phyloP scores from a whole-genome alignment of 2,888 invertebrate species.

The Rhorus exstirpatorius region DNA sequence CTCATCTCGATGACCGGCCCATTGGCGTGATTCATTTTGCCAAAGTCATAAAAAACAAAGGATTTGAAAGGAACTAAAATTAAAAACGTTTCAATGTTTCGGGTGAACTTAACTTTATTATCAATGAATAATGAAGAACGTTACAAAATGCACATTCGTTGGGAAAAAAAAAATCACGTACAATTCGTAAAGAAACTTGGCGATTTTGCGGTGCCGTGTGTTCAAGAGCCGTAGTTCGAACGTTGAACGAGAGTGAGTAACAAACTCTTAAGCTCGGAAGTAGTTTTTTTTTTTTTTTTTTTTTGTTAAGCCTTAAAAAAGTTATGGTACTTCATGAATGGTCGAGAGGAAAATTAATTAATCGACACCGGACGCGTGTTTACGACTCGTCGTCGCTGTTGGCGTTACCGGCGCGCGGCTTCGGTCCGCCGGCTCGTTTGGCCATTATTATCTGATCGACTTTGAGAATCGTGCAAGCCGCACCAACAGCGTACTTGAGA shows the following conservation, averaged over 20 bases:
- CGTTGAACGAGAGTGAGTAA: slow-evolving; percentile 23
- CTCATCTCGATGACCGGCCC: neutral
- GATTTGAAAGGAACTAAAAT: neutral
- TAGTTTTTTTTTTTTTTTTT: slow-evolving; percentile 4
- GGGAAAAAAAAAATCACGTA: slow-evolving; percentile 39
- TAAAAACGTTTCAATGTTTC: slow-evolving; percentile 10
- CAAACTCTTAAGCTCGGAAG: slow-evolving; percentile 36
- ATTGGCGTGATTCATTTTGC: neutral
- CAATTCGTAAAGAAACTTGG: slow-evolving; percentile 40
- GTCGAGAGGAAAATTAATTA: slow-evolving; percentile 7
- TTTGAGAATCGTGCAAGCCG: slow-evolving; percentile 96
- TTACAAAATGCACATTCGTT: slow-evolving; percentile 52
- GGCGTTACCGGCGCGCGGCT: slow-evolving; percentile 89
- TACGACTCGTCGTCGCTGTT: slow-evolving; percentile 91
- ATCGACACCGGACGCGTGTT: slow-evolving; percentile 9
- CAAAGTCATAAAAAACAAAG: neutral
- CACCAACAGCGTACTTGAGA: slow-evolving; percentile 97
- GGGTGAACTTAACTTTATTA: slow-evolving; percentile 63
- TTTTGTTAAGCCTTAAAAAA: slow-evolving; percentile 51
- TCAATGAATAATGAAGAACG: slow-evolving; percentile 60
- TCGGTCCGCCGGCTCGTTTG: slow-evolving; percentile 98
- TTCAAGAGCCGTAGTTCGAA: slow-evolving; percentile 13
- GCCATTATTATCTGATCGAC: slow-evolving; percentile 99
- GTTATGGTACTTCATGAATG: slow-evolving; percentile 17
- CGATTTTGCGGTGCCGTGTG: slow-evolving; percentile 19